phyloP scores from a whole-genome alignment of 2,797 vertebrate species.

The Onychomys torridus region DNA sequence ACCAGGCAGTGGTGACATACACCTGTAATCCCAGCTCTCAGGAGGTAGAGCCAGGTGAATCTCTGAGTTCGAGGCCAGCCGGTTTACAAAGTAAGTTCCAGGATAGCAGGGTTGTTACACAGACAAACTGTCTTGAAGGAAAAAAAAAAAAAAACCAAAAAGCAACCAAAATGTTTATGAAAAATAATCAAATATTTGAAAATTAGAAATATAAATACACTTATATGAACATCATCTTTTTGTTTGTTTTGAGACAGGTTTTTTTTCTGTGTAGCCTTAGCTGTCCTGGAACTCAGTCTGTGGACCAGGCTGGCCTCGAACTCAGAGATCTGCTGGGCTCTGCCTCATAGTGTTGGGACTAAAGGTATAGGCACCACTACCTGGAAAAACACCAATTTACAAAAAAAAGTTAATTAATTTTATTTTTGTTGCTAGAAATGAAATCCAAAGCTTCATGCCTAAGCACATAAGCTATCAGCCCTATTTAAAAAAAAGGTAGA shows the following conservation, averaged over 20 bases:
- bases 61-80: background rate
- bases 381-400: background rate
- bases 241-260: background rate
- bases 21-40: background rate
- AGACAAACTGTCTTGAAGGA: background rate
- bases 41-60: background rate
- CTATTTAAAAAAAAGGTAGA: conserved; percentile 8
- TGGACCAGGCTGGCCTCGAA: background rate
- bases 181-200: conserved; percentile 53
- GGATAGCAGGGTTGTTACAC: background rate
- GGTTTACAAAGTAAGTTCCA: background rate
- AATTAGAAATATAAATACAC: background rate
- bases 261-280: background rate
- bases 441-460: background rate
- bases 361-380: background rate
- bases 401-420: background rate
- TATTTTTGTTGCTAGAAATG: background rate
- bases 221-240: background rate
- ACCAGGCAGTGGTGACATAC: background rate
- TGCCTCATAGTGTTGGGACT: background rate
- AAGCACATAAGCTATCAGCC: background rate
- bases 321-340: background rate
- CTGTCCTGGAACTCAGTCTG: background rate
- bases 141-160: too few species aligned
- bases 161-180: conserved; percentile 33